These are phyloP conservation scores for Micrasema minimum DNA, from an alignment of 1,140 invertebrate species.

Conservation along the genomic window DNA sequence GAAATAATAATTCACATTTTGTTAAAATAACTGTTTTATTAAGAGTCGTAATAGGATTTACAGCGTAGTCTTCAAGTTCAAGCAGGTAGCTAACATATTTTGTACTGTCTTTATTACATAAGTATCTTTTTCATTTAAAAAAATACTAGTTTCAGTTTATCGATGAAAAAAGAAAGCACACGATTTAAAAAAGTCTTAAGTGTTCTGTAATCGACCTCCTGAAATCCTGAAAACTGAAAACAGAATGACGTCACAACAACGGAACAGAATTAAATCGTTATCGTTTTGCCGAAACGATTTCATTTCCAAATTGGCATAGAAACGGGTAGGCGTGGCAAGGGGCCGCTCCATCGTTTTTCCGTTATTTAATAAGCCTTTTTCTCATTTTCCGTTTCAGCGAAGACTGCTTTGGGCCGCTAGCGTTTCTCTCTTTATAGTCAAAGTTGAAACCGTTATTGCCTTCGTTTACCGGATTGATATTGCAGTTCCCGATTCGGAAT, in stretches of 20 bases:
- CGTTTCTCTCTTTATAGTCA: constrained; percentile 38
- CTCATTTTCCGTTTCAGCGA: constrained; percentile 46
- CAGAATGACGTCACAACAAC: constrained; percentile 32
- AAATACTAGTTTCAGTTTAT: no score
- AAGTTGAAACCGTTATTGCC: constrained; percentile 48
- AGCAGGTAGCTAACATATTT: no score
- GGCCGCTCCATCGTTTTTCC: constrained; percentile 41
- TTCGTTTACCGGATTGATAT: constrained; percentile 39
- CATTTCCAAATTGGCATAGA: constrained; percentile 24
- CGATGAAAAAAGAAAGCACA: no score
- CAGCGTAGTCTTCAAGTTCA: no score
- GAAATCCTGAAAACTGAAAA: constrained; percentile 26
- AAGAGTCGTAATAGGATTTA: no score
- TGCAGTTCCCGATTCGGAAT: constrained; percentile 6
- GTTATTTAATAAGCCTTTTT: constrained; percentile 48
- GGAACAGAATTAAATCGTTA: constrained; percentile 36
- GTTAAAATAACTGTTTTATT: no score
- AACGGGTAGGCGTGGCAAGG: constrained; percentile 26
- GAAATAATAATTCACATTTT: no score
- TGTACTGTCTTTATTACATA: no score
- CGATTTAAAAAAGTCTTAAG: no score
- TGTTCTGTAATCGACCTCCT: constrained; percentile 42
- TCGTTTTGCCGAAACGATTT: constrained; percentile 27
- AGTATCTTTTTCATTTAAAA: no score
- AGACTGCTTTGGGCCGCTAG: constrained; percentile 22